Conservation (phyloP, 2,888 invertebrate genomes). For the Rhagium mordax region DNA sequence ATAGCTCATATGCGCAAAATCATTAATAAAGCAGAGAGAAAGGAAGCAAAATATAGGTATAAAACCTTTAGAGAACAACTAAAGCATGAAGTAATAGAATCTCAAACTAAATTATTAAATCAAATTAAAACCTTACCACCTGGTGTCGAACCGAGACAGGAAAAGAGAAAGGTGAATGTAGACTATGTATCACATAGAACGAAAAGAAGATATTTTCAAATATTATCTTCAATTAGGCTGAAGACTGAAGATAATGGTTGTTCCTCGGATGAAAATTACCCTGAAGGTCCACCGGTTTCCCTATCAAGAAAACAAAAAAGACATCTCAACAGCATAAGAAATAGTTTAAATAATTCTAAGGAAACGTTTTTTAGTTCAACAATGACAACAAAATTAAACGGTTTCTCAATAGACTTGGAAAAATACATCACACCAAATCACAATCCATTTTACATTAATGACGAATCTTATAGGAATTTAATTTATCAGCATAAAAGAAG, state of each 20-base stretch:
- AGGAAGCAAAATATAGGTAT: conserved; percentile 76
- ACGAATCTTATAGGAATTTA: conserved; percentile 81
- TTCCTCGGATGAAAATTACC: conserved; percentile 83
- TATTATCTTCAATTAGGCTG: conserved; percentile 79
- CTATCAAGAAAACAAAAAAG: conserved; percentile 75
- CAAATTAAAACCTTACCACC: conserved; percentile 79
- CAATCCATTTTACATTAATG: conserved; percentile 72
- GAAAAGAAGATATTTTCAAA: conserved; percentile 74
- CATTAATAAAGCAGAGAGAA: conserved; percentile 82
- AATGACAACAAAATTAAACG: conserved; percentile 61
- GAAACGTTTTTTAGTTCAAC: conserved; percentile 71
- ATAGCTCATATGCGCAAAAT: conserved; percentile 85
- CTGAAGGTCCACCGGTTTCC: conserved; percentile 77
- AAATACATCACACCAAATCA: conserved; percentile 65
- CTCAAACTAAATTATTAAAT: conserved; percentile 80
- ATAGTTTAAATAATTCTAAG: conserved; percentile 62
- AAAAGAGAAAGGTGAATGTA: conserved; percentile 57
- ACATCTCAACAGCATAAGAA: conserved; percentile 70
- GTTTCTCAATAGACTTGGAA: conserved; percentile 66
- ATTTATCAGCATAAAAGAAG: conserved; percentile 81
- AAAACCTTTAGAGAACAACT: conserved; percentile 75
- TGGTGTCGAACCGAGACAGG: conserved; percentile 69
- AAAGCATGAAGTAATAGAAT: conserved; percentile 82
- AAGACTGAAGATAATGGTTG: conserved; percentile 79
- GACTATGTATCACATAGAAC: conserved; percentile 69